Evolutionary conservation across 2,113 vertebrate species (phyloP), one percentile per base, ranked within the genome.

Genomic region (Perccottus glenii): DNA sequence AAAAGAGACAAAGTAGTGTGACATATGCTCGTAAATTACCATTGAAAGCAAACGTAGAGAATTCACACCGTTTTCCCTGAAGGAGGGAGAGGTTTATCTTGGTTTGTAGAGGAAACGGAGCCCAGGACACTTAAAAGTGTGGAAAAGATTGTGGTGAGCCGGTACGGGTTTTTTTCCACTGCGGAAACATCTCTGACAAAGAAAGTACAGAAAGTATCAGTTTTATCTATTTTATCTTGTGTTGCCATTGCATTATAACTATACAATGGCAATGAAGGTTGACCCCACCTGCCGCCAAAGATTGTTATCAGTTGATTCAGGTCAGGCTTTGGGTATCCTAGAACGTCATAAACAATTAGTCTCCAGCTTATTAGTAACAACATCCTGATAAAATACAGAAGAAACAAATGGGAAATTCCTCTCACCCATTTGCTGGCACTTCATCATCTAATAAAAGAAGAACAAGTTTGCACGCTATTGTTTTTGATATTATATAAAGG

Each of bases 341-440:
- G 49, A 78, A 81, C 51, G 80, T 0, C 73, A 36, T 36, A 69
- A 16, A 55, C 52, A 38, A 9, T 9, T 14, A 50, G 19, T 27
- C 19, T 27, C 1, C 19, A 27, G 19, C 19, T 27, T 27, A 27
- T 27, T 27, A 27, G 19, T 27, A 27, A 27, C 19, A 27, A 40
- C 36, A 60, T 4, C 14, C 14, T 38, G 6, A 58, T 12, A 66
- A 16, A 0, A 60, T n/a, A 11, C 12, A 19, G 63, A 42, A 33
- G 27, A 16, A 5, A 1, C 19, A 10, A 27, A 43, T 4, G 43
- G 5, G 1, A 63, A 4, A 35, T 40, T 67, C 19, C 9, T 47
- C 80, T 89, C 67, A 93, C 92, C 92, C 11, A 75, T 72, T 0
- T 59, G 16, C 33, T 55, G 45, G 70, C 92, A 93, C 36, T 73